Evolutionary conservation across 2,113 vertebrate genomes (phyloP).

Genomic region (Pyxicephalus adspersus): DNA sequence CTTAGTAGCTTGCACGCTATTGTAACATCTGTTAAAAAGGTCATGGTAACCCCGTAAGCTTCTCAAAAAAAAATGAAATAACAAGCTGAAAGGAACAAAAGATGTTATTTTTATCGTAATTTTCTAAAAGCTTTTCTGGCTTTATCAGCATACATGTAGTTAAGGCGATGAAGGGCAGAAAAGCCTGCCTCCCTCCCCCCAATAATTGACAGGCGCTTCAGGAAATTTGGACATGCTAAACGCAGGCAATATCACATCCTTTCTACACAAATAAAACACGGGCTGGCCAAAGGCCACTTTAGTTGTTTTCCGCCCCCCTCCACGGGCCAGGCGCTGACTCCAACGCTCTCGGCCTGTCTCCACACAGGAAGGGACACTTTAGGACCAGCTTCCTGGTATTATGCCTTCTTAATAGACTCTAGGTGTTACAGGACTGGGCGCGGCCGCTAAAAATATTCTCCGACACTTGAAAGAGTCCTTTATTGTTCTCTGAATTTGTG

Average conservation of each 20-base stretch:
- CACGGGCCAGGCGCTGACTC: constrained; percentile 66
- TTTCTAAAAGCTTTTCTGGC: neutral
- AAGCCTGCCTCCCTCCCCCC: constrained; percentile 23
- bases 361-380: constrained; percentile 77
- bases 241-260: constrained; percentile 56
- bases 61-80: neutral
- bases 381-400: constrained; percentile 80
- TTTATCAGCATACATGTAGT: constrained; percentile 9
- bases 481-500: constrained; percentile 84
- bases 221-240: constrained; percentile 56
- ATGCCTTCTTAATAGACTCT: constrained; percentile 78
- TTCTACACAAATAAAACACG: constrained; percentile 56
- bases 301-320: constrained; percentile 56
- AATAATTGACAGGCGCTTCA: constrained; percentile 54
- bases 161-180: constrained; percentile 29
- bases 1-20: neutral
- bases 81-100: neutral
- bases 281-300: constrained; percentile 56
- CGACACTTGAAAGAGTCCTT: constrained; percentile 83
- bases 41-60: neutral
- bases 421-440: constrained; percentile 80
- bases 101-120: neutral
- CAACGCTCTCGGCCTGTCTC: constrained; percentile 68
- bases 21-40: neutral
- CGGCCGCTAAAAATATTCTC: constrained; percentile 80